Conservation (phyloP, 1,140 invertebrate species). For the Caerostris darwini region DNA sequence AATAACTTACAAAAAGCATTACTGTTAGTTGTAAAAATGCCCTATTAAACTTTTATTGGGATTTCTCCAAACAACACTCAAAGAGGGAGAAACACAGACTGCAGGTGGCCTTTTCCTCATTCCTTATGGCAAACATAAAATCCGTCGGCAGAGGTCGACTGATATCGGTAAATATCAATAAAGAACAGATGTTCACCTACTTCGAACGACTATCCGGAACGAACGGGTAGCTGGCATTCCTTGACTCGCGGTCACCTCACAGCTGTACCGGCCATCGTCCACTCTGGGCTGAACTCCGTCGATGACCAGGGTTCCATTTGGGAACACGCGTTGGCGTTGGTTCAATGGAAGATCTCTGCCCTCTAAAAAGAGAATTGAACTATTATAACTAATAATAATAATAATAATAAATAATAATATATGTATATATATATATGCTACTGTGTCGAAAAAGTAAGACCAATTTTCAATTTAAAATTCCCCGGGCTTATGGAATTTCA, state of each 20-base stretch:
- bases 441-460: too few relatives aligned
- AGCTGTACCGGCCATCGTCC: conserved; percentile 97
- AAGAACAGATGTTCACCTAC: conserved; percentile 64
- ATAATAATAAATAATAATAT: too few relatives aligned
- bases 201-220: conserved; percentile 74
- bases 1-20: too few relatives aligned
- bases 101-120: not conserved
- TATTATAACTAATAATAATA: too few relatives aligned
- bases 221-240: conserved; percentile 46
- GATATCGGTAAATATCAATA: conserved; percentile 33
- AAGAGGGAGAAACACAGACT: not conserved
- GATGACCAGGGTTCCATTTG: conserved; percentile 96
- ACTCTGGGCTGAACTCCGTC: conserved; percentile 94
- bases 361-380: conserved; percentile 82
- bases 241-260: conserved; percentile 86
- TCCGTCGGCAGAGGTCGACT: not conserved
- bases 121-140: not conserved
- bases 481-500: too few relatives aligned
- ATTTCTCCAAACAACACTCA: not conserved
- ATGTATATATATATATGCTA: too few relatives aligned
- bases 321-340: conserved; percentile 95
- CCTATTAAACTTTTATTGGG: conserved; percentile 18
- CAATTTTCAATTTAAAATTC: too few relatives aligned
- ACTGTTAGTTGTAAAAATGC: not conserved
- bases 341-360: conserved; percentile 93